Conservation (phyloP, 2,797 vertebrate genomes). For the Tragelaphus oryx region DNA sequence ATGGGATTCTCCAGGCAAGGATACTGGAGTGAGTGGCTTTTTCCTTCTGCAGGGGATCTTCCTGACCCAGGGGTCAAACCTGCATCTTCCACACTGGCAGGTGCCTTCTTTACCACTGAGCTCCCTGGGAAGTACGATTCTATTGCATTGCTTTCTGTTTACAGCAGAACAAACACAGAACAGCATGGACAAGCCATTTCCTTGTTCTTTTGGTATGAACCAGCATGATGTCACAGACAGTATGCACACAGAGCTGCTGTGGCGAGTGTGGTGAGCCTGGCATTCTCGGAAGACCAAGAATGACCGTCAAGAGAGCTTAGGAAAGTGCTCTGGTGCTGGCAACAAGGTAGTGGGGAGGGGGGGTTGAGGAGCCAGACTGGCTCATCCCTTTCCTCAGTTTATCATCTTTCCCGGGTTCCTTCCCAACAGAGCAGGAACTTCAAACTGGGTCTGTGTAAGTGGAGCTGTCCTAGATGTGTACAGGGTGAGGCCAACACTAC, state of each 20-base stretch:
- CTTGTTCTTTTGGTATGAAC: background rate
- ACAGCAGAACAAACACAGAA: background rate
- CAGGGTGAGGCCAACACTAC: background rate
- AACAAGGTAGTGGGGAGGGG: fast-evolving
- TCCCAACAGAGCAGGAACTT: background rate
- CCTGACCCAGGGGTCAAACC: background rate
- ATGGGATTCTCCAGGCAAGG: background rate
- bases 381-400: background rate
- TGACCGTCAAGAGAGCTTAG: fast-evolving
- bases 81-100: background rate
- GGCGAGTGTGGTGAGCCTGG: background rate
- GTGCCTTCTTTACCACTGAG: background rate
- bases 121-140: background rate
- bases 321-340: too few species aligned
- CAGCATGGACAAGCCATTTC: background rate
- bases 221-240: fast-evolving
- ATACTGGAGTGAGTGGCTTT: background rate
- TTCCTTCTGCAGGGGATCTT: background rate
- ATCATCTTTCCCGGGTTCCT: background rate
- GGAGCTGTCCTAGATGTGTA: background rate
- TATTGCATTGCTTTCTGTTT: background rate
- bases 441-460: fast-evolving
- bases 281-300: background rate
- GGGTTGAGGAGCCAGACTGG: background rate
- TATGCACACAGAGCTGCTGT: fast-evolving